A percentile compares a stretch with the other conserved stretches of the same genome.
Conservation (phyloP, 2,888 invertebrate species). For the Lithophane leautieri region DNA sequence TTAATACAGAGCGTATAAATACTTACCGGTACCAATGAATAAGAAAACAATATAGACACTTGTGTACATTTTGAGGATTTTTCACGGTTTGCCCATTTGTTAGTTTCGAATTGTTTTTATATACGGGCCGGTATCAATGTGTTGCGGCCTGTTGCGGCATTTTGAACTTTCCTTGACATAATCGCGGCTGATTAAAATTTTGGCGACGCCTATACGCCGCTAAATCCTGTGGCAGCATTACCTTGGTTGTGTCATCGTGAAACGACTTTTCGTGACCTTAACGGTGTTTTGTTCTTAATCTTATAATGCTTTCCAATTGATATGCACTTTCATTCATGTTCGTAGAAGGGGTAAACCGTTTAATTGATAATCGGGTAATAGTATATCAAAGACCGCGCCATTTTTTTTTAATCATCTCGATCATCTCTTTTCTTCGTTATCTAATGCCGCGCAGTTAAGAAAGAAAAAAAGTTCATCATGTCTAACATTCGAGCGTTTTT, state of each 20-base stretch:
- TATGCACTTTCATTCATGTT: neutral
- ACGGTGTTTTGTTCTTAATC: neutral
- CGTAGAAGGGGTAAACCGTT: neutral
- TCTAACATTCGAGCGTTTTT: neutral
- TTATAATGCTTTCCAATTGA: constrained; percentile 13
- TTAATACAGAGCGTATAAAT: neutral
- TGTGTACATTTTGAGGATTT: constrained; percentile 80
- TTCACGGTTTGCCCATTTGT: constrained; percentile 74
- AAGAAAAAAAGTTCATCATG: neutral
- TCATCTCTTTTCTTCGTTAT: neutral
- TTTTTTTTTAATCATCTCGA: neutral
- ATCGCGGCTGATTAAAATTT: constrained; percentile 71
- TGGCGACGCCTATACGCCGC: constrained; percentile 32
- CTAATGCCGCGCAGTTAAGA: no score
- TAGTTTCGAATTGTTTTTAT: constrained; percentile 76
- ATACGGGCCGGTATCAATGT: constrained; percentile 83
- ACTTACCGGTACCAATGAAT: constrained; percentile 65
- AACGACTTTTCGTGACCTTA: constrained; percentile 20
- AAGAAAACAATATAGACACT: constrained; percentile 67
- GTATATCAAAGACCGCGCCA: neutral
- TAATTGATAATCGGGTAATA: neutral
- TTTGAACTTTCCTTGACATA: constrained; percentile 78
- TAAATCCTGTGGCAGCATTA: constrained; percentile 45
- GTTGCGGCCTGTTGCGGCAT: constrained; percentile 62
- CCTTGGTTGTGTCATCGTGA: constrained; percentile 28